These are phyloP conservation scores for Acanthoscelides obtectus DNA, from an alignment of 2,888 invertebrate genomes.

Conservation along the genomic window DNA sequence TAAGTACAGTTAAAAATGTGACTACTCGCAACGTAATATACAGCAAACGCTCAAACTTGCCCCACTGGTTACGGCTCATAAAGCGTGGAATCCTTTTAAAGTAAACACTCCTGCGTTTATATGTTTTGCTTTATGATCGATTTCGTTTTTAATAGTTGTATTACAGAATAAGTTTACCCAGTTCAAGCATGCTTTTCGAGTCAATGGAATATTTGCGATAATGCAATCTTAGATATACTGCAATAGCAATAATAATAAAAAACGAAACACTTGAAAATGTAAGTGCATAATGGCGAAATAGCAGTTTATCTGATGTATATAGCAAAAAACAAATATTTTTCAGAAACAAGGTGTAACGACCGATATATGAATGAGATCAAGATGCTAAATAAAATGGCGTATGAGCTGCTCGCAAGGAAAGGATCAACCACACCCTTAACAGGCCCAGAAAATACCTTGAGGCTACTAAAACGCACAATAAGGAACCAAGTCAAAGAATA, in stretches of 20 bases:
- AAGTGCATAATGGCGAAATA: too few relatives aligned
- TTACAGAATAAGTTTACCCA: background rate
- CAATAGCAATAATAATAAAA: too few relatives aligned
- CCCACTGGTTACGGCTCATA: background rate
- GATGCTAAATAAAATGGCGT: too few relatives aligned
- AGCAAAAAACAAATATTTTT: too few relatives aligned
- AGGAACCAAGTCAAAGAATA: too few relatives aligned
- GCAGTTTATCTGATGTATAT: too few relatives aligned
- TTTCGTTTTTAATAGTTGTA: background rate
- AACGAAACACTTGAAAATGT: background rate
- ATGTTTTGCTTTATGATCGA: background rate
- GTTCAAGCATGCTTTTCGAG: background rate
- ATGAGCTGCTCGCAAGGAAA: too few relatives aligned
- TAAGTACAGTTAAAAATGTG: background rate
- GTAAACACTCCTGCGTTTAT: background rate
- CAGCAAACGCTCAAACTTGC: background rate
- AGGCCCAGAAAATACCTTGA: too few relatives aligned
- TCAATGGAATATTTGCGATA: background rate
- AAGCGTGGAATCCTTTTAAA: background rate
- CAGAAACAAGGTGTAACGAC: too few relatives aligned
- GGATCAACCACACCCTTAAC: too few relatives aligned
- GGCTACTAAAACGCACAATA: too few relatives aligned
- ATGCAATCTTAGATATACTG: background rate
- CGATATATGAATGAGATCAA: too few relatives aligned
- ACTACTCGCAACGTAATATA: background rate